These are phyloP conservation scores for Glaucomys volans DNA, from an alignment of 2,113 vertebrate genomes.

Conservation along the genomic window DNA sequence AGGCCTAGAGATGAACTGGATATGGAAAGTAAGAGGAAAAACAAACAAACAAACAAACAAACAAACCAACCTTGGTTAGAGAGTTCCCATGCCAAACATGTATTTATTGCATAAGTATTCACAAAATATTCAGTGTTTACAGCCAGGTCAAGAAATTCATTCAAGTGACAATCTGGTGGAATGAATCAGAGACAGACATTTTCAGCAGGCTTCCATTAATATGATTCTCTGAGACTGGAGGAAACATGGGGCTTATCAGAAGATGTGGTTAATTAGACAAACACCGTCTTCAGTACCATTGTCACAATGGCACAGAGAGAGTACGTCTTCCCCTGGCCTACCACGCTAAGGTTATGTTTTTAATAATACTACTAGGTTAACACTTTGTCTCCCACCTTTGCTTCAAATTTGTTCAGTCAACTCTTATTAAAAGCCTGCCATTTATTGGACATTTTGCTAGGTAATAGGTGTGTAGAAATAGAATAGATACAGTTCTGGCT, in stretches of 20 bases:
- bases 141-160: not conserved
- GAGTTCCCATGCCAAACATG: not conserved
- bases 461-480: not conserved
- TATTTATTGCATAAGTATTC: not conserved
- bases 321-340: not conserved
- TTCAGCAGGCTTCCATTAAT: not conserved
- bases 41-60: too few relatives aligned
- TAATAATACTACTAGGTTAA: not conserved
- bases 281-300: not conserved
- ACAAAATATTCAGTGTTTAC: not conserved
- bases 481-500: not conserved
- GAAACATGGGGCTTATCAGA: not conserved
- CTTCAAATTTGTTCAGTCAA: slow-evolving; percentile 4
- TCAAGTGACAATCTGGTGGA: not conserved
- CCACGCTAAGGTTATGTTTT: not conserved
- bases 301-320: not conserved
- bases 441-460: not conserved
- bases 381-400: not conserved
- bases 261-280: not conserved
- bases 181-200: not conserved
- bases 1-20: not conserved
- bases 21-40: not conserved
- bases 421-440: not conserved
- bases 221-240: not conserved
- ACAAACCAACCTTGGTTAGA: not conserved